Conservation (phyloP, 2,113 vertebrate genomes). For the Anguilla japonica region DNA sequence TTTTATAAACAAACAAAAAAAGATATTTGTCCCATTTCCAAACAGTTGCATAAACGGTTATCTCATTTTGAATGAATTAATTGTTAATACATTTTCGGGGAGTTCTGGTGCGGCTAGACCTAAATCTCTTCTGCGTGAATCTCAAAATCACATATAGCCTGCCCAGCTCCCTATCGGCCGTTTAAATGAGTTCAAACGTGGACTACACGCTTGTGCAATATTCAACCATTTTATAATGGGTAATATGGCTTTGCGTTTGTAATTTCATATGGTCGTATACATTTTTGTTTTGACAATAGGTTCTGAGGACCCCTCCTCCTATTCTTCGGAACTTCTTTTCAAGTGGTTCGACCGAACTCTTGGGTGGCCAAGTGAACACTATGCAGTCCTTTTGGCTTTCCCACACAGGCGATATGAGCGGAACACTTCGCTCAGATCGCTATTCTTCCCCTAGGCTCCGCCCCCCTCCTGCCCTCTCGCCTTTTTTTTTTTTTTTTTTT, state of each 20-base stretch:
- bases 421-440: slow-evolving; percentile 11
- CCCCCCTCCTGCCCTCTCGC: slow-evolving; percentile 55
- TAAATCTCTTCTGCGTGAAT: not conserved
- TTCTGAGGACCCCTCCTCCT: not conserved
- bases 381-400: slow-evolving; percentile 21
- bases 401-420: not conserved
- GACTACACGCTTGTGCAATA: not conserved
- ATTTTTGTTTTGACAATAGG: slow-evolving; percentile 10
- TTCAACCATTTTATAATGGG: not conserved
- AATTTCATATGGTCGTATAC: not conserved
- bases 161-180: not conserved
- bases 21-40: not conserved
- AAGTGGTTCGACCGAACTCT: slow-evolving; percentile 38
- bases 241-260: not conserved
- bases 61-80: not conserved
- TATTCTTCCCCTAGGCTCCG: slow-evolving; percentile 40
- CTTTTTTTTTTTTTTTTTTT: not conserved
- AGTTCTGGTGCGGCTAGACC: not conserved
- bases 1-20: not conserved
- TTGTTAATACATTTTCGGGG: not conserved
- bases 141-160: not conserved
- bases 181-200: not conserved
- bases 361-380: slow-evolving; percentile 57
- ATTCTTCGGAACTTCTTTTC: not conserved
- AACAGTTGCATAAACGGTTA: not conserved